Evolutionary conservation across 2,888 invertebrate species (phyloP).

Genomic region (Vanessa cardui): DNA sequence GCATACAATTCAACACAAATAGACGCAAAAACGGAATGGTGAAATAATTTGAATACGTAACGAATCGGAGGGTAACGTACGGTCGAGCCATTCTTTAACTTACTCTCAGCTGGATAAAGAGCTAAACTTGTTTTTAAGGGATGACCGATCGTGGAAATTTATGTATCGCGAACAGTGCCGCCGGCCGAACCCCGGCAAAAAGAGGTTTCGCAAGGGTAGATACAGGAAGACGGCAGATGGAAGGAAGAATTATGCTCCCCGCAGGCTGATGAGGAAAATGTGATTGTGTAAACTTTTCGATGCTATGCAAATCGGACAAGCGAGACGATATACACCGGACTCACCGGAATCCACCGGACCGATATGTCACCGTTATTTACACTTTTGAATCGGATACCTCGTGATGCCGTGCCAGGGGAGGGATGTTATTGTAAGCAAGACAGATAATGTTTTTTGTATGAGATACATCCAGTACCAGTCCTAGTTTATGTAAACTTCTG

Average conservation of each 20-base stretch:
- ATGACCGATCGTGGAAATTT: slow-evolving; percentile 82
- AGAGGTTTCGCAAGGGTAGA: slow-evolving; percentile 73
- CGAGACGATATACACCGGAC: slow-evolving; percentile 63
- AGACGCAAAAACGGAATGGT: slow-evolving; percentile 75
- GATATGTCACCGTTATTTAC: slow-evolving; percentile 65
- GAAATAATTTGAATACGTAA: slow-evolving; percentile 82
- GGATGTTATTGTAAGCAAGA: slow-evolving; percentile 54
- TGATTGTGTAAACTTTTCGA: slow-evolving; percentile 81
- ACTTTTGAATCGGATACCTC: slow-evolving; percentile 62
- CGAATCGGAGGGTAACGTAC: slow-evolving; percentile 78
- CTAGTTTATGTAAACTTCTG: slow-evolving; percentile 65
- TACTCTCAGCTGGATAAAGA: slow-evolving; percentile 77
- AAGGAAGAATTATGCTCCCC: slow-evolving; percentile 80
- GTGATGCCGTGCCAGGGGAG: slow-evolving; percentile 51
- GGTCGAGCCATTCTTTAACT: slow-evolving; percentile 77
- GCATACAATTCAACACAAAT: slow-evolving; percentile 65
- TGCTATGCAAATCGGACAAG: slow-evolving; percentile 79
- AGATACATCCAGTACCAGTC: slow-evolving; percentile 50
- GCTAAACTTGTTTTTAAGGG: slow-evolving; percentile 83
- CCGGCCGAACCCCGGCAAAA: slow-evolving; percentile 74
- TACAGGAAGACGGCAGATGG: slow-evolving; percentile 81
- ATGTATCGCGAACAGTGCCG: slow-evolving; percentile 80
- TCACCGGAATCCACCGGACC: slow-evolving; percentile 57
- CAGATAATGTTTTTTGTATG: slow-evolving; percentile 60
- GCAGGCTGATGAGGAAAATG: slow-evolving; percentile 81